Percentiles rank a stretch among this genome's conserved stretches.
These are phyloP conservation scores for Lapara coniferarum DNA, from an alignment of 2,888 invertebrate genomes.

Conservation along the genomic window DNA sequence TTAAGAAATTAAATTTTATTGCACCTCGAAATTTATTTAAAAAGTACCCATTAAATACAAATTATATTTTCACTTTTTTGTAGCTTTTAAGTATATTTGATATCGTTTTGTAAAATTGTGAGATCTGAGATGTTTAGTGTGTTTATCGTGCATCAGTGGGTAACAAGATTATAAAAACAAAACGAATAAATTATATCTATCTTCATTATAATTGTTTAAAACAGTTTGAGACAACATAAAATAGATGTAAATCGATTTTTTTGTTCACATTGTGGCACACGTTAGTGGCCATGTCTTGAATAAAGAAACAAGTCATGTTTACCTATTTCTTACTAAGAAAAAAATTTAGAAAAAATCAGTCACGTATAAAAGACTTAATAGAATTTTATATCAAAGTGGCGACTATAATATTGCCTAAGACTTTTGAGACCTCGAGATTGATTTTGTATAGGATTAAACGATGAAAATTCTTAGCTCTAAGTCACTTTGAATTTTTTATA, in stretches of 20 bases:
- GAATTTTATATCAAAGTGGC: constrained; percentile 53
- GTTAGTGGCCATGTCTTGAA: constrained; percentile 38
- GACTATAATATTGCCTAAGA: background rate
- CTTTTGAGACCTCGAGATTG: background rate
- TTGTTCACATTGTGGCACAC: constrained; percentile 38
- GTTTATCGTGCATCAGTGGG: no score
- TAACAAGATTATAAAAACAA: constrained; percentile 8
- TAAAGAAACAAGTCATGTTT: constrained; percentile 36
- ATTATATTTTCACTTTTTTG: no score
- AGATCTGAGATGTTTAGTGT: no score
- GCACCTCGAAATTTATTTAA: no score
- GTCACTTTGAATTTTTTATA: background rate
- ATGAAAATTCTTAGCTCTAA: background rate
- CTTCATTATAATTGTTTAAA: constrained; percentile 5
- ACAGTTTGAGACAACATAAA: constrained; percentile 4
- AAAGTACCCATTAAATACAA: no score
- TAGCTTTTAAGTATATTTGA: no score
- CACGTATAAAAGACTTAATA: constrained; percentile 55
- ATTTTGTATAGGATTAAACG: background rate
- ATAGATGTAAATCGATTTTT: constrained; percentile 20
- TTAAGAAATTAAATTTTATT: no score
- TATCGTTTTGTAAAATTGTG: no score
- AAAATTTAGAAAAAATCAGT: constrained; percentile 36
- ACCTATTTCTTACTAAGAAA: constrained; percentile 6
- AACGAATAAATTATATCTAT: constrained; percentile 10